Conservation (phyloP, 2,113 vertebrate species). For the Aspidoscelis tigris region DNA sequence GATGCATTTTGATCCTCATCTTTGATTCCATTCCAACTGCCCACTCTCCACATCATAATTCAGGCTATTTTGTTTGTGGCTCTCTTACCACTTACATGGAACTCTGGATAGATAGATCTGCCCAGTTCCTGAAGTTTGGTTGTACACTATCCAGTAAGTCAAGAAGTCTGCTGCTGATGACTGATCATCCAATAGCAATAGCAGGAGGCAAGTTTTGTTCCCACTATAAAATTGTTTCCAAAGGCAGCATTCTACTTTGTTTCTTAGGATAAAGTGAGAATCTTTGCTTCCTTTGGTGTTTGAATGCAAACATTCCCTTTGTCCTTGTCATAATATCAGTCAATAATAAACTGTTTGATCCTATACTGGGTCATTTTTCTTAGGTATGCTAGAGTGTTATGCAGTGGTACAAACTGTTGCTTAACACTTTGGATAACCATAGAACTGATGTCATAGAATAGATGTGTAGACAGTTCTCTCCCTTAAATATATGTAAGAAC, state of each 20-base stretch:
- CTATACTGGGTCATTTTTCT: background rate
- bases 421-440: slow-evolving; percentile 6
- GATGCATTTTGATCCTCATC: too few relatives aligned
- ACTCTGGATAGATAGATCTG: too few relatives aligned
- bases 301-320: background rate
- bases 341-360: background rate
- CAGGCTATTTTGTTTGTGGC: too few relatives aligned
- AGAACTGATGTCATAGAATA: background rate
- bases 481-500: background rate
- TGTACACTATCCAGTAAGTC: too few relatives aligned
- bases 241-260: background rate
- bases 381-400: background rate
- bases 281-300: too few relatives aligned
- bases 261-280: background rate
- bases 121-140: too few relatives aligned
- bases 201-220: background rate
- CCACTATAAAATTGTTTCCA: background rate
- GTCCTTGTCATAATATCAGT: background rate
- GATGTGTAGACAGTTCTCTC: background rate
- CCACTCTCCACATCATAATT: too few relatives aligned
- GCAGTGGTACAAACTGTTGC: background rate
- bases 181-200: background rate
- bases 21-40: too few relatives aligned
- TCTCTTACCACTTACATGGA: too few relatives aligned
- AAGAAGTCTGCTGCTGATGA: background rate